Evolutionary conservation across 2,888 invertebrate species (phyloP), one percentile per base, ranked within the genome.

Genomic region (Apamea epomidion): DNA sequence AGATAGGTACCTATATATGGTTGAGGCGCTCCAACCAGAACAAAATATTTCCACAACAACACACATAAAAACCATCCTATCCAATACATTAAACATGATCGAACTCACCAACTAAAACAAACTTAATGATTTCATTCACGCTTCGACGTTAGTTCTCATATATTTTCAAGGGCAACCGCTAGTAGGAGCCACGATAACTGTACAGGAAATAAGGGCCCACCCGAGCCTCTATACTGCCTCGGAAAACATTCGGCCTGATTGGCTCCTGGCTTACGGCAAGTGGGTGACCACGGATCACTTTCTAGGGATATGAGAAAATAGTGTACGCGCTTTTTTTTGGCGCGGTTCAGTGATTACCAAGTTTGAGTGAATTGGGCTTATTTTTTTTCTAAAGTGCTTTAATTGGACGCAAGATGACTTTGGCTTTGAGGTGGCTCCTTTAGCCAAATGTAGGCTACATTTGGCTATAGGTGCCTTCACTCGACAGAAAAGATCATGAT

Each of bases 221-320:
- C 91, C 85, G 93, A 93, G 96, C 94, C 93, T 84, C 93, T 94
- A 95, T 95, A 95, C 93, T 91, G 94, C 94, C 94, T 91, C 93
- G 92, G 92, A 94, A 94, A 95, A 96, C 96, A 96, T 96, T 96
- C 93, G 90, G 91, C 91, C 92, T 96, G 96, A 96, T 96, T 96
- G 96, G 95, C 95, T 95, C 90, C 91, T 89, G 92, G 93, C 93
- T 92, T 90, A 91, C 87, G 88, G 89, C 88, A 76, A 78, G 78
- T 80, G 78, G 76, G 81, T 90, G 89, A 89, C 84, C 89, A 83
- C 85, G 78, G 80, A 89, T 88, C 84, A 83, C 72, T 80, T 83
- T 82, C 75, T 71, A 84, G 68, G 72, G 79, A 72, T 78, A 80
- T 70, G 64, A 70, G 76, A 45, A 70, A 82, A 74, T 81, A 64